Conservation (phyloP, 2,888 invertebrate genomes). For the Diplazon laetatorius region DNA sequence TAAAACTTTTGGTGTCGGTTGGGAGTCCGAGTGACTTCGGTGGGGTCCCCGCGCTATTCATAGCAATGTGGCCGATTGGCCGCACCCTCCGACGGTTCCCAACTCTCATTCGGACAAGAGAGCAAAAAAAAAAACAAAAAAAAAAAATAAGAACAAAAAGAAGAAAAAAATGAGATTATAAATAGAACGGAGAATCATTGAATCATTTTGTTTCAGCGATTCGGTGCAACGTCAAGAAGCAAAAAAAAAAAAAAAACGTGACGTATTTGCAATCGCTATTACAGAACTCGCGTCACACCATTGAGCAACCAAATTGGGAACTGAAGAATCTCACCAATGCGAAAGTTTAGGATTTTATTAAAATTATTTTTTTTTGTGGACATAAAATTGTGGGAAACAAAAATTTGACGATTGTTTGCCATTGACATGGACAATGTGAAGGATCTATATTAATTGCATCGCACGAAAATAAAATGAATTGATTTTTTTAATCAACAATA, state of each 20-base stretch:
- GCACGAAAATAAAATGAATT: too few relatives aligned
- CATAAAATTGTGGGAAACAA: background rate
- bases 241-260: background rate
- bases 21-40: slow-evolving; percentile 43
- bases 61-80: slow-evolving; percentile 68
- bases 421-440: too few relatives aligned
- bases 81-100: slow-evolving; percentile 71
- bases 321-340: background rate
- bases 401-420: background rate
- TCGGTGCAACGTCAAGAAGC: background rate
- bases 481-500: too few relatives aligned
- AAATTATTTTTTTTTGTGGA: background rate
- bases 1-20: slow-evolving; percentile 24
- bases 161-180: background rate
- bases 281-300: background rate
- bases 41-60: slow-evolving; percentile 70
- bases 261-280: slow-evolving; percentile 2
- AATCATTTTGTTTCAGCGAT: background rate
- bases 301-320: background rate
- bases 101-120: slow-evolving; percentile 62
- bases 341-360: background rate
- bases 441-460: too few relatives aligned
- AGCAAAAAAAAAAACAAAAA: slow-evolving; percentile 26
- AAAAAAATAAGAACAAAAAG: slow-evolving; percentile 2
- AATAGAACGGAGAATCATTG: background rate